phyloP scores from a whole-genome alignment of 2,888 invertebrate genomes.

The Tubulanus polymorphus region DNA sequence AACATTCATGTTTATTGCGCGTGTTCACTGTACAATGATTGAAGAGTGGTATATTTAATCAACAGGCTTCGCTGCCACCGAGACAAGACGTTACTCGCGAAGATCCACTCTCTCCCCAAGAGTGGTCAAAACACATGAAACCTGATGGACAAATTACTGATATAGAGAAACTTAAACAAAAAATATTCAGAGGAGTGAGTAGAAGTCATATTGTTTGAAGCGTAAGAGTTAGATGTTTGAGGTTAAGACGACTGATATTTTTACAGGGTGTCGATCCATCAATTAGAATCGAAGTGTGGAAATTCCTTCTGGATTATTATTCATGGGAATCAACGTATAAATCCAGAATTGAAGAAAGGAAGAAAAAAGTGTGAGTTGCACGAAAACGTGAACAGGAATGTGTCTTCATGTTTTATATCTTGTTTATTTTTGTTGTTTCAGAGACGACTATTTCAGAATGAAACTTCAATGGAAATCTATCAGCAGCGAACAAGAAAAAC shows the following conservation, averaged over 20 bases:
- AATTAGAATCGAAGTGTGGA: slow-evolving; percentile 74
- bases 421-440: slow-evolving; percentile 24
- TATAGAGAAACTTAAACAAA: slow-evolving; percentile 72
- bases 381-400: neutral
- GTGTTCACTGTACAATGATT: too few species aligned
- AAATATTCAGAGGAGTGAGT: slow-evolving; percentile 86
- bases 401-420: neutral
- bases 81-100: slow-evolving; percentile 37
- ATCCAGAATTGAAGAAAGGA: slow-evolving; percentile 67
- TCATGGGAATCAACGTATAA: slow-evolving; percentile 75
- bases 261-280: slow-evolving; percentile 72
- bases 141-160: slow-evolving; percentile 76
- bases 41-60: slow-evolving; percentile 3
- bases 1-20: too few species aligned
- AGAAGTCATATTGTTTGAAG: slow-evolving; percentile 1
- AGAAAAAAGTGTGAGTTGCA: slow-evolving; percentile 61
- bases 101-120: slow-evolving; percentile 33
- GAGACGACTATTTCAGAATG: slow-evolving; percentile 87
- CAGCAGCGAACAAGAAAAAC: slow-evolving; percentile 77
- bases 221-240: neutral
- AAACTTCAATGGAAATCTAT: slow-evolving; percentile 95
- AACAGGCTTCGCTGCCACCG: slow-evolving; percentile 39
- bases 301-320: slow-evolving; percentile 84
- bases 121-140: slow-evolving; percentile 77
- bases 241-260: neutral